Base-by-base conservation (phyloP, 2,113 vertebrate genomes). In the Sceloporus undulatus region DNA sequence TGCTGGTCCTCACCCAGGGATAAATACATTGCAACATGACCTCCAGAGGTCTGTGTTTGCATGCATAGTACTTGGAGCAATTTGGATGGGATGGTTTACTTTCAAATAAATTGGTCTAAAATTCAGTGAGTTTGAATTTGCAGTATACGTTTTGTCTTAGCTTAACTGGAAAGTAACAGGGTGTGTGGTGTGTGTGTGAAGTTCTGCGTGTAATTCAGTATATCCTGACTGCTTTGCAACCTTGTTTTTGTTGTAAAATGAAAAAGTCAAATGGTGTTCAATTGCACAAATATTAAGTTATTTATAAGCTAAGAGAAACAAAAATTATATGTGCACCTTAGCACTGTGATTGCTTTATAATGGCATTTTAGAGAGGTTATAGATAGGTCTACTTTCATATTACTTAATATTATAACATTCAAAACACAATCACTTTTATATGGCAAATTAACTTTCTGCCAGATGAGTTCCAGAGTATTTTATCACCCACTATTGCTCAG, bases 401-500 rank as follows among this genome's bases (percentile, higher is more conserved):
- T 48, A 10, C 56, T 62, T 62, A 62, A 62, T 87, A 38, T 80
- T 80, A 34, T 7, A 34, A 54, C 19, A 19, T 38, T 54, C n/a
- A 79, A 52, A 59, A 27, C 84, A 34, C 75, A 85, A n/a, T 90
- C 81, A 87, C 82, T 40, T 79, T 88, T 82, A n/a, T 76, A 74
- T 84, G 87, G 78, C 14, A 62, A 87, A 87, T 18, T 73, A 79
- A 21, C 6, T 2, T 76, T 83, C 29, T 92, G 27, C 48, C 73
- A 71, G 25, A 27, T 86, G 25, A 62, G 3, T 38, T 38, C 34
- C 73, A 86, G 87, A 81, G 40, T 5, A 88, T 80, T 89, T 0
- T 3, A 59, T 34, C 85, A 73, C 34, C 34, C 6, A 38, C 3
- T 27, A 68, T 76, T 89, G 6, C 7, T 77, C 27, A 66, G 59